Percentiles rank a stretch among this genome's conserved stretches.
phyloP scores from a whole-genome alignment of 2,888 invertebrate species.

The Muscina levida region DNA sequence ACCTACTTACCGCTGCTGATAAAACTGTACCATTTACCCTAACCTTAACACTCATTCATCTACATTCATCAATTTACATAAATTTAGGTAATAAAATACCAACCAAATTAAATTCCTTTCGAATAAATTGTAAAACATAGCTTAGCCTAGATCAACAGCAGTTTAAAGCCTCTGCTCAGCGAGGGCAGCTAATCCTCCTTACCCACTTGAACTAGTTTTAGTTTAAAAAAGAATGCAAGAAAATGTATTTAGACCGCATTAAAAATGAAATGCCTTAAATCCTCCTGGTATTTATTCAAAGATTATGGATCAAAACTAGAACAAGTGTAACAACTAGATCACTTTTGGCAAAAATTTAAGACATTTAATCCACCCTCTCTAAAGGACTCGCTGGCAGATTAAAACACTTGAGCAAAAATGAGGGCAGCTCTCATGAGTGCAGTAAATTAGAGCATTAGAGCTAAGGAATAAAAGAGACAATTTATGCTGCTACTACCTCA shows the following conservation, averaged over 20 bases:
- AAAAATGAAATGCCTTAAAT: too few relatives aligned
- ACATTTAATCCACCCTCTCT: not conserved
- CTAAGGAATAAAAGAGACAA: not conserved
- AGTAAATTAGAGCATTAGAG: conserved; percentile 41
- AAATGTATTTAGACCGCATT: conserved; percentile 13
- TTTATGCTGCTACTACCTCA: not conserved
- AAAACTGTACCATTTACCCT: conserved; percentile 7
- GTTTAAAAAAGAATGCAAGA: not conserved
- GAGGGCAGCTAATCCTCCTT: not conserved
- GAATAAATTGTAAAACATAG: conserved; percentile 3
- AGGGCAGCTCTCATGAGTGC: conserved; percentile 5
- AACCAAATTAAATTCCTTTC: too few relatives aligned
- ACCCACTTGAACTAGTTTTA: conserved; percentile 1
- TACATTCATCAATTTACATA: conserved; percentile 10
- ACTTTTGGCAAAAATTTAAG: not conserved
- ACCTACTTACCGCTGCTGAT: conserved; percentile 2
- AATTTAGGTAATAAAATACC: conserved; percentile 16
- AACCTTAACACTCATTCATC: not conserved
- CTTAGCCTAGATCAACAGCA: conserved; percentile 30
- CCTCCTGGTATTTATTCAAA: not conserved
- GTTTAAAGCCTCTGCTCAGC: conserved; percentile 6
- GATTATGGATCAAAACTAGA: not conserved
- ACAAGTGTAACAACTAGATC: conserved; percentile 34
- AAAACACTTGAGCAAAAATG: conserved; percentile 12
- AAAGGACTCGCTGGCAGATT: conserved; percentile 9